Evolutionary conservation across 2,888 invertebrate genomes (phyloP), one percentile per base, ranked within the genome.

Genomic region (Chloromyia formosa): DNA sequence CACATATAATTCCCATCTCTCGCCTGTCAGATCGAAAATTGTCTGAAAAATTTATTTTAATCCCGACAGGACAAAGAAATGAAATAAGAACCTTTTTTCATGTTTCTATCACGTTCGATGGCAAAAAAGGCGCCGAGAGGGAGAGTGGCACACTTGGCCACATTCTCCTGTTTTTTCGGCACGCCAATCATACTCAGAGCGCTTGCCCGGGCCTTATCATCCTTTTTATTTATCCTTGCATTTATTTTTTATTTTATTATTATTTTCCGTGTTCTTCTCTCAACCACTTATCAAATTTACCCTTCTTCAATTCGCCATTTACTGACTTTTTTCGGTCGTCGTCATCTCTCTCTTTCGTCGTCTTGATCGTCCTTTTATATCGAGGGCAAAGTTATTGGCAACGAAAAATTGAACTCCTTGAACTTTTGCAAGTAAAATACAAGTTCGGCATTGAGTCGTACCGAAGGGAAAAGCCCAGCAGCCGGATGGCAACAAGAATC

Each of bases 221-320:
- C 40, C 42, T 66, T 18, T 58, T 75, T 35, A 35, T 35, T 35
- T 35, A 35, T 35, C 27, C 27, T 35, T 35, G 27, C 27, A 35
- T 35, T 35, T 35, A 35, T 35, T 35, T 35, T 35, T 35, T 35
- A 35, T 35, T 35, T 35, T 35, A 35, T 35, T 35, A 35, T 35
- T 7, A 35, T 35, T 35, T 35, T 35, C 7, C 27, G 27, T 35
- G 27, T 7, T 22, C 53, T 58, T 68, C 73, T 75, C 74, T 74
- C 61, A 62, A 23, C 69, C 73, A 74, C 45, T 74, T 75, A 62
- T 74, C 58, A 58, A 69, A 68, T 73, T 74, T 74, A 74, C 69
- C 74, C 75, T 75, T 75, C 73, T 35, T 71, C 60, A 68, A 58
- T 71, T 71, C 71, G 22, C 56, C 71, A 58, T 56, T 71, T 71